Base-by-base conservation (phyloP, 2,113 vertebrate genomes). In the Tragelaphus imberbis region DNA sequence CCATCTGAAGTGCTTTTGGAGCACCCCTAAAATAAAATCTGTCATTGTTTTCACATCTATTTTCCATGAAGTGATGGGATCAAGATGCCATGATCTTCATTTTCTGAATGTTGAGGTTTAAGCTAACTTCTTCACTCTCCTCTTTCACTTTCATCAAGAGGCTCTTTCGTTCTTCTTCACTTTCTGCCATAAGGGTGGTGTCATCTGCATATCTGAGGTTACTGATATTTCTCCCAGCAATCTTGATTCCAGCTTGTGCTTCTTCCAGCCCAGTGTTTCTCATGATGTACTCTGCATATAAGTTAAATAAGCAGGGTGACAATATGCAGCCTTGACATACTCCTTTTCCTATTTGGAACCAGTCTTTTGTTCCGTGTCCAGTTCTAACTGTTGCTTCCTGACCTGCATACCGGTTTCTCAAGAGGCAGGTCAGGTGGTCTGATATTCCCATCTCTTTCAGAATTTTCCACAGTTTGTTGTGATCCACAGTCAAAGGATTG, bases 281-380 rank as follows among this genome's bases (percentile, higher is more conserved):
- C 7, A 19, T 68, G 16, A 68, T n/a, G 7, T 19, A 19, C 2
- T n/a, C 33, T 68, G 16, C 33, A 68, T n/a, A 19, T 0, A 68
- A 9, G 63, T 19, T n/a, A 68, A 68, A 68, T n/a, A 68, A n/a
- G 33, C 63, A 68, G 7, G 63, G 4, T 68, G 63, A 68, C 33
- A 68, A 19, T n/a, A 68, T n/a, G 19, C 15, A 68, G 33, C 33
- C 63, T n/a, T 68, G 33, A n/a, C 0, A 0, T n/a, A 19, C 33
- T n/a, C 15, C 16, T 68, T 19, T 68, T 68, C 63, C 63, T 68
- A 68, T n/a, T n/a, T n/a, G 63, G 33, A 19, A 65, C 16, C 33
- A 19, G 16, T 68, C 63, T 68, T 7, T 59, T 59, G 9, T n/a
- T 68, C 1, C 63, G 19, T 68, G 63, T n/a, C 33, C n/a, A n/a